A percentile compares a stretch with the other conserved stretches of the same genome.
These are phyloP conservation scores for Lemur catta DNA, from an alignment of 2,797 vertebrate genomes.

Conservation along the genomic window DNA sequence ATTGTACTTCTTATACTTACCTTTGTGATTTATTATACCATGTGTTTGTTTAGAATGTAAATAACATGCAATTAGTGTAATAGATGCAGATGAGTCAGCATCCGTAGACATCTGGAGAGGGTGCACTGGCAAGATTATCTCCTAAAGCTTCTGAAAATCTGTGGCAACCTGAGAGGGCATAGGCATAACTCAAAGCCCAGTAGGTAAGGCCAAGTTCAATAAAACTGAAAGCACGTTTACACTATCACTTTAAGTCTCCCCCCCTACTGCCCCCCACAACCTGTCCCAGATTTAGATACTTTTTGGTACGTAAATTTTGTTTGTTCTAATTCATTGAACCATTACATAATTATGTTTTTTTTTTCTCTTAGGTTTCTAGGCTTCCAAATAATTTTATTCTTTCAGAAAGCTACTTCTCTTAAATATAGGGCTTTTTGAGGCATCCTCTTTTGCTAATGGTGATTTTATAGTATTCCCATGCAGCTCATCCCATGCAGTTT, in stretches of 20 bases:
- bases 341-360: neutral
- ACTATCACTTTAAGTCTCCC: neutral
- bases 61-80: neutral
- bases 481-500: neutral
- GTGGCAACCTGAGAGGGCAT: neutral
- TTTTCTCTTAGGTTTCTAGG: neutral
- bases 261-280: rapidly evolving
- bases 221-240: neutral
- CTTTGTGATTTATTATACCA: neutral
- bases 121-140: neutral
- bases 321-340: neutral
- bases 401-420: neutral
- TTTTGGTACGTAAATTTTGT: neutral
- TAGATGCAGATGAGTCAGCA: neutral
- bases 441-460: neutral
- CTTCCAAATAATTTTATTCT: neutral
- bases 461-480: neutral
- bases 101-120: neutral
- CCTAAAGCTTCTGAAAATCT: neutral
- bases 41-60: neutral
- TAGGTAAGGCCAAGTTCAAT: neutral
- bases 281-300: neutral
- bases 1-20: neutral
- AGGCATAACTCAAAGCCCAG: neutral
- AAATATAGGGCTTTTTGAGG: neutral